A percentile compares a stretch with the other conserved stretches of the same genome.
These are phyloP conservation scores for Cryptoblepharus egeriae DNA, from an alignment of 2,797 vertebrate genomes.

Conservation along the genomic window DNA sequence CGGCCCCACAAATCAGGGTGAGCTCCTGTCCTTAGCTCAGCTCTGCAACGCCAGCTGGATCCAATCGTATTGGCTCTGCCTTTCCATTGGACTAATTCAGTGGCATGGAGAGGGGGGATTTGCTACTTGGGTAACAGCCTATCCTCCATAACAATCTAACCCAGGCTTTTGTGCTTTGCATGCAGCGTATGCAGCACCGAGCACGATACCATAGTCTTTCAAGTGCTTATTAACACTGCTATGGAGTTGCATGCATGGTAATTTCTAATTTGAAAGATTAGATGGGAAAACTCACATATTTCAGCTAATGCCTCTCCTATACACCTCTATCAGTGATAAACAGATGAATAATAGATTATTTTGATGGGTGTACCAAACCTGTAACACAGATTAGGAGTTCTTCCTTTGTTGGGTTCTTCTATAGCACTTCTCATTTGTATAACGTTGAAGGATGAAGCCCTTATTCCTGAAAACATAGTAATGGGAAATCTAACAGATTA, in stretches of 20 bases:
- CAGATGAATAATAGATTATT: not conserved
- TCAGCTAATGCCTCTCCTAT: not conserved
- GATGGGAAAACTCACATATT: not conserved
- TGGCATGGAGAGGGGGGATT: no score
- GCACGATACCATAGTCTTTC: no score
- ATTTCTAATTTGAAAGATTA: not conserved
- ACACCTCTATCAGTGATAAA: not conserved
- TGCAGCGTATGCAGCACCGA: no score
- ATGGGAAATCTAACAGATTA: not conserved
- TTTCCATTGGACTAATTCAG: no score
- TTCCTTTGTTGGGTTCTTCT: not conserved
- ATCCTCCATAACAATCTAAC: no score
- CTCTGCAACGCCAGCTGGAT: no score
- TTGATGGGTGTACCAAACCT: not conserved
- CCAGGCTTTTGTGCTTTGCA: no score
- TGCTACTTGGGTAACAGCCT: no score
- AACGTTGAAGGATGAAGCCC: not conserved
- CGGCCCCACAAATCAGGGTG: no score
- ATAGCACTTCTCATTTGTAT: not conserved
- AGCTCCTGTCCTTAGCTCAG: no score
- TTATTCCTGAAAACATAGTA: not conserved
- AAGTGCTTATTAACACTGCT: not conserved
- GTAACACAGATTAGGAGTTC: not conserved
- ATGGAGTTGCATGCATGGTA: not conserved
- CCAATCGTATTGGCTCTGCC: no score